Percentiles rank a stretch among this genome's conserved stretches.
Conservation (phyloP, 2,797 vertebrate species). For the Capromys pilorides region DNA sequence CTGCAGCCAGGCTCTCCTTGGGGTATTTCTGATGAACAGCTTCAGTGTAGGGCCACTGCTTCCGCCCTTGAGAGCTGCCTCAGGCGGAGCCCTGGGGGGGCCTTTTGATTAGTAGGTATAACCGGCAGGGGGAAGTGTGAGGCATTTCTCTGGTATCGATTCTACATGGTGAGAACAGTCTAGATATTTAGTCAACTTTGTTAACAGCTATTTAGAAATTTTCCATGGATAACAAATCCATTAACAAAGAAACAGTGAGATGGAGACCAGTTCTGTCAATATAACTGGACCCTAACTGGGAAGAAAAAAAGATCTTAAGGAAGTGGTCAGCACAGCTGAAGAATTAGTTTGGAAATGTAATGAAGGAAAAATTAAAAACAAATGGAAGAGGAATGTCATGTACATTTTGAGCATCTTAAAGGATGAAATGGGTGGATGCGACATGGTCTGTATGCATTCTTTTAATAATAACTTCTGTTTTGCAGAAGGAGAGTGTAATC, state of each 20-base stretch:
- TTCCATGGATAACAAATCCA: background rate
- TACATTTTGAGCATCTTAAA: background rate
- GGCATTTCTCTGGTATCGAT: background rate
- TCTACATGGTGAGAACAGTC: background rate
- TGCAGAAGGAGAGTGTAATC: background rate
- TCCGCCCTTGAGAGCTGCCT: background rate
- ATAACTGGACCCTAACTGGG: background rate
- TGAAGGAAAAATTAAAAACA: background rate
- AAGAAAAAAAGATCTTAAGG: background rate
- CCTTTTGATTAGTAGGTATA: background rate
- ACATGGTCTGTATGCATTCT: background rate
- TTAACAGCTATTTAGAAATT: background rate
- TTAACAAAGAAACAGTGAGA: background rate
- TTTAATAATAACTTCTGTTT: background rate
- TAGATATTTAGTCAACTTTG: background rate
- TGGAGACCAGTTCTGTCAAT: background rate
- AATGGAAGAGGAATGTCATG: background rate
- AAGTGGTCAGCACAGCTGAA: background rate
- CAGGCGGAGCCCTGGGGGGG: background rate
- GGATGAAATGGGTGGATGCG: background rate
- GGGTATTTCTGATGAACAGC: background rate
- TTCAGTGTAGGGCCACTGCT: background rate
- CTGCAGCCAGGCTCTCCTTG: background rate
- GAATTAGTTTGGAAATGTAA: background rate
- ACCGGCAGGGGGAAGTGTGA: background rate